These are phyloP conservation scores for Tridacna gigas DNA, from an alignment of 2,888 invertebrate genomes.

Conservation along the genomic window DNA sequence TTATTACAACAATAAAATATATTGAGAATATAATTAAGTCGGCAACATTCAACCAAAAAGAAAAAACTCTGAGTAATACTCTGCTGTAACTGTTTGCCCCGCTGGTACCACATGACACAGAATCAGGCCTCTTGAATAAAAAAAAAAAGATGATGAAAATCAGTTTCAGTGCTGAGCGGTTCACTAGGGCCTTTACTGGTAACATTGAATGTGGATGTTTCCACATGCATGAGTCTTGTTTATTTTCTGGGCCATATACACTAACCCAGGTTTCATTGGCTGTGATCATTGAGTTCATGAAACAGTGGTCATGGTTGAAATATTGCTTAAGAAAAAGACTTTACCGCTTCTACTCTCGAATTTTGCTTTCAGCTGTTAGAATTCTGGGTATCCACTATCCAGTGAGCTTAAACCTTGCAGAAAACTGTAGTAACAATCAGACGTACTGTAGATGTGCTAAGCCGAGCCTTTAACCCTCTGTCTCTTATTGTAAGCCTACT, in stretches of 20 bases:
- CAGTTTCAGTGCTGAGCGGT: background rate
- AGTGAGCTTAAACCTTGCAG: slow-evolving; percentile 20
- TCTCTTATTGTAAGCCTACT: slow-evolving; percentile 24
- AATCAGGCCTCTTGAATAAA: slow-evolving; percentile 7
- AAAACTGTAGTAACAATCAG: slow-evolving; percentile 7
- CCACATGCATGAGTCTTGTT: slow-evolving; percentile 27
- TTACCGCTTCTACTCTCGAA: background rate
- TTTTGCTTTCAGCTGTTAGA: slow-evolving; percentile 27
- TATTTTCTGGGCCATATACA: slow-evolving; percentile 42
- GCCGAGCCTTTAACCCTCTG: slow-evolving; percentile 18
- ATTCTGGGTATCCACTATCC: slow-evolving; percentile 34
- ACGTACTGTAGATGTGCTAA: slow-evolving; percentile 18
- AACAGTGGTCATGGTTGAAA: slow-evolving; percentile 17
- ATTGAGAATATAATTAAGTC: background rate
- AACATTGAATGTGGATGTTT: slow-evolving; percentile 30
- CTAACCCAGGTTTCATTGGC: slow-evolving; percentile 43
- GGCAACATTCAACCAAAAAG: too few species aligned
- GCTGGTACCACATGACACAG: slow-evolving; percentile 9
- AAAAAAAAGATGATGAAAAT: background rate
- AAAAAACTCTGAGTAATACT: background rate
- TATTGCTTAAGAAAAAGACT: slow-evolving; percentile 28
- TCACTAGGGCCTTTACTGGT: slow-evolving; percentile 16
- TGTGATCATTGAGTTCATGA: slow-evolving; percentile 33
- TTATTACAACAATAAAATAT: background rate
- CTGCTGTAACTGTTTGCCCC: background rate